Conservation (phyloP, 2,113 vertebrate species). For the Notothenia coriiceps region DNA sequence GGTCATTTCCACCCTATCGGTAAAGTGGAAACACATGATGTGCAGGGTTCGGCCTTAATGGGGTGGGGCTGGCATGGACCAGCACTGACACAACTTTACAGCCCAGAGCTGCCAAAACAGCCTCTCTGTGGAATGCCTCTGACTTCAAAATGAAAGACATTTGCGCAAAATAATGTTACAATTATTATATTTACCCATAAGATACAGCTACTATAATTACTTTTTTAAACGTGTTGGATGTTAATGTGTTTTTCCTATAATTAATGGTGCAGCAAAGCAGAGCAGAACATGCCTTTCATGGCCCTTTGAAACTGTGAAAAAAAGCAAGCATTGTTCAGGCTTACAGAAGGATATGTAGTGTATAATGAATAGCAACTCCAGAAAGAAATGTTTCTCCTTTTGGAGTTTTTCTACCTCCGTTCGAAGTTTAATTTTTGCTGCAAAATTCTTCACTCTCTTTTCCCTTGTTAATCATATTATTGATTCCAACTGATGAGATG, state of each 20-base stretch:
- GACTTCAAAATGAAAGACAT: constrained; percentile 71
- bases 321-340: constrained; percentile 44
- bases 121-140: constrained; percentile 61
- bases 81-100: constrained; percentile 73
- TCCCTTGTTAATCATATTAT: constrained; percentile 40
- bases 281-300: constrained; percentile 36
- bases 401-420: constrained; percentile 14
- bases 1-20: constrained; percentile 86
- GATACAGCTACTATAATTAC: constrained; percentile 41
- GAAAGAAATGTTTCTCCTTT: constrained; percentile 47
- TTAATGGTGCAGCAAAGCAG: constrained; percentile 22
- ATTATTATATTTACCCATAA: constrained; percentile 36
- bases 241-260: constrained; percentile 29
- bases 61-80: constrained; percentile 80
- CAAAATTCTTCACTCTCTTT: constrained; percentile 34
- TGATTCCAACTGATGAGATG: constrained; percentile 52
- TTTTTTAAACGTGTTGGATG: constrained; percentile 26
- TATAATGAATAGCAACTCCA: constrained; percentile 48
- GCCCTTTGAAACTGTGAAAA: constrained; percentile 23
- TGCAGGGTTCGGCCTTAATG: constrained; percentile 77
- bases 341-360: constrained; percentile 31
- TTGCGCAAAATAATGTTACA: constrained; percentile 60
- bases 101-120: constrained; percentile 74
- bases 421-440: constrained; percentile 43
- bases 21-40: constrained; percentile 86